A percentile compares a stretch with the other conserved stretches of the same genome.
Evolutionary conservation across 1,140 invertebrate species (phyloP).

Genomic region (Pissodes strobi): DNA sequence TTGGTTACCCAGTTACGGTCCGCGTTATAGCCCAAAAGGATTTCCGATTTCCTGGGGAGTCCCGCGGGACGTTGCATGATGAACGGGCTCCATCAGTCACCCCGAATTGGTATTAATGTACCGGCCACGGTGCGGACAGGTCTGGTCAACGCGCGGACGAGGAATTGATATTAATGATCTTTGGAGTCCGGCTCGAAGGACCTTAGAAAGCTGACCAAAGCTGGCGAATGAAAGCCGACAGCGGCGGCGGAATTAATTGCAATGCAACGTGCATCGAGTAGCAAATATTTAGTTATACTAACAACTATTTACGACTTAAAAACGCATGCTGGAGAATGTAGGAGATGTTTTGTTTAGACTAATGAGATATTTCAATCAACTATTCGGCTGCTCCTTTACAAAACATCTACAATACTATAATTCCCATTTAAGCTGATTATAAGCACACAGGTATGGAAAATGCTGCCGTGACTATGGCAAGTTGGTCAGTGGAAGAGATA

Average conservation of each 20-base stretch:
- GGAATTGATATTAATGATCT: conserved; percentile 55
- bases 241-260: neutral
- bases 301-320: no score
- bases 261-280: neutral
- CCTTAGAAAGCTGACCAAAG: conserved; percentile 13
- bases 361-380: no score
- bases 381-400: no score
- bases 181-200: neutral
- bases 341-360: no score
- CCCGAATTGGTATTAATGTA: conserved; percentile 55
- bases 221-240: no score
- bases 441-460: no score
- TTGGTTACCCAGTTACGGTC: conserved; percentile 1
- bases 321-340: no score
- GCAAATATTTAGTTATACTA: no score
- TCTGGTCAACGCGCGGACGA: conserved; percentile 44
- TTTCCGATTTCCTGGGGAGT: conserved; percentile 27
- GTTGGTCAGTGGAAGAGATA: no score
- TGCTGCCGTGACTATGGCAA: no score
- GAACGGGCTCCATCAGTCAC: conserved; percentile 53
- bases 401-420: no score
- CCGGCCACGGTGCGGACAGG: conserved; percentile 48
- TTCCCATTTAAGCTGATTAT: no score
- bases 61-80: conserved; percentile 47
- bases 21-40: conserved; percentile 17